Evolutionary conservation across 2,888 invertebrate species (phyloP).

Genomic region (Sialis fuliginosa): DNA sequence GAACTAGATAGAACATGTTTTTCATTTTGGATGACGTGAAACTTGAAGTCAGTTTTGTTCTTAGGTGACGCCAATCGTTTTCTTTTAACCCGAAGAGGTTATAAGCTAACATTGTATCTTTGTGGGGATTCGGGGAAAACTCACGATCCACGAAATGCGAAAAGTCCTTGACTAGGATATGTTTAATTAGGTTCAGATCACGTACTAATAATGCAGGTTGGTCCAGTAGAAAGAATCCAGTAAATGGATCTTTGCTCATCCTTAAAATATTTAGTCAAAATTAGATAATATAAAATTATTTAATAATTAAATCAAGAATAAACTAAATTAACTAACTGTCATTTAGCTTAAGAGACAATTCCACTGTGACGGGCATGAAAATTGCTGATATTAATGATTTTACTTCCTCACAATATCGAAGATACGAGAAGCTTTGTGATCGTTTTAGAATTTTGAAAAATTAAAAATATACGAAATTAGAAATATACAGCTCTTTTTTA

Average conservation of each 20-base stretch:
- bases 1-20: slow-evolving; percentile 29
- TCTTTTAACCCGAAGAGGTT: slow-evolving; percentile 27
- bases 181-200: slow-evolving; percentile 28
- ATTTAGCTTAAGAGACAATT: no score
- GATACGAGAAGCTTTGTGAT: not conserved
- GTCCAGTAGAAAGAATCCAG: slow-evolving; percentile 30
- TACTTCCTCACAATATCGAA: not conserved
- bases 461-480: no score
- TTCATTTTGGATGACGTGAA: slow-evolving; percentile 36
- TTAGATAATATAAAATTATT: not conserved
- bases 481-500: no score
- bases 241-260: slow-evolving; percentile 17
- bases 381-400: no score
- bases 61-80: slow-evolving; percentile 31
- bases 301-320: no score
- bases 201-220: slow-evolving; percentile 27
- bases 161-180: slow-evolving; percentile 29
- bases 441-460: no score
- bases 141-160: slow-evolving; percentile 28
- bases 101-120: slow-evolving; percentile 23
- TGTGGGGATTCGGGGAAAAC: slow-evolving; percentile 21
- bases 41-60: slow-evolving; percentile 32
- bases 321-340: no score
- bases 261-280: not conserved
- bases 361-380: no score